Evolutionary conservation across 2,888 invertebrate genomes (phyloP).

Genomic region (Spodoptera picta): DNA sequence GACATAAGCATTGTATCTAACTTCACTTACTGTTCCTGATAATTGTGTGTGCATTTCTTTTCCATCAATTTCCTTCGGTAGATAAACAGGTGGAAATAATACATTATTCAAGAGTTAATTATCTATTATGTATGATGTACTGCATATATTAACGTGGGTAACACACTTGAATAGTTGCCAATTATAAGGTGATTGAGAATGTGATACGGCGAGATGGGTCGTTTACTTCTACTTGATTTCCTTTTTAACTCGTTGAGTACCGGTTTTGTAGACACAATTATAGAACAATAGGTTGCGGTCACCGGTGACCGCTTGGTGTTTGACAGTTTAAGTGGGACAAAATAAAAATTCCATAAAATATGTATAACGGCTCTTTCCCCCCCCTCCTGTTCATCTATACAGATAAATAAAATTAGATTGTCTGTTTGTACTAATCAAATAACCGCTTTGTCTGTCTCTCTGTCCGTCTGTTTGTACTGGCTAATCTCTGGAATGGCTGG

Average conservation of each 20-base stretch:
- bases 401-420: too few species aligned
- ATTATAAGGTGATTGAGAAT: constrained; percentile 32
- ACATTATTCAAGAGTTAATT: constrained; percentile 54
- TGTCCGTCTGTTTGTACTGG: too few species aligned
- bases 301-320: too few species aligned
- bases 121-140: constrained; percentile 51
- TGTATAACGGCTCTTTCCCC: too few species aligned
- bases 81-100: constrained; percentile 53
- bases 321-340: not conserved
- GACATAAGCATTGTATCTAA: constrained; percentile 35
- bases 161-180: constrained; percentile 26
- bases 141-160: constrained; percentile 28
- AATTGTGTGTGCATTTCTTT: constrained; percentile 63
- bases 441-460: too few species aligned
- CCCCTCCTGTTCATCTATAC: not conserved
- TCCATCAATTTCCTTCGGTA: constrained; percentile 55
- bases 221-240: constrained; percentile 3
- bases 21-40: constrained; percentile 34
- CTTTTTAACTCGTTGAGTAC: too few species aligned
- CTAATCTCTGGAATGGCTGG: too few species aligned
- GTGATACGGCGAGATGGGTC: constrained; percentile 16
- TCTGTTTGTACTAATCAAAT: too few species aligned
- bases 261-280: too few species aligned
- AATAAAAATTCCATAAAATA: too few species aligned
- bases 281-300: too few species aligned